Conservation (phyloP, 2,888 invertebrate genomes). For the Stenodera caucasica region DNA sequence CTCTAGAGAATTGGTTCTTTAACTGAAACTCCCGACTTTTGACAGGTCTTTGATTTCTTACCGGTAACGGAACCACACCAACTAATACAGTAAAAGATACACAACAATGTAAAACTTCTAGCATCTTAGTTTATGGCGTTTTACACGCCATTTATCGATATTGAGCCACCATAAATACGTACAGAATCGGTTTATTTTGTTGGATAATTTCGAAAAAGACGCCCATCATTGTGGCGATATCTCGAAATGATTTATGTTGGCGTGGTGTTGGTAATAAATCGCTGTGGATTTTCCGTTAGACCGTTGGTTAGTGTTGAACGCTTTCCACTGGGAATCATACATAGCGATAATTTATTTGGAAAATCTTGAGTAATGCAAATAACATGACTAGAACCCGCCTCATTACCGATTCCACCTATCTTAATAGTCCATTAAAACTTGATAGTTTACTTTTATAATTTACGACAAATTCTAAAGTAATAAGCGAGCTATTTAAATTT, state of each 20-base stretch:
- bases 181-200: too few relatives aligned
- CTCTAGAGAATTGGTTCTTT: constrained; percentile 30
- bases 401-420: neutral
- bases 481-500: too few relatives aligned
- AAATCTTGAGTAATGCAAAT: constrained; percentile 11
- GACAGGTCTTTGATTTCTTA: constrained; percentile 46
- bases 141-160: constrained; percentile 41
- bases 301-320: constrained; percentile 34
- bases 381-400: neutral
- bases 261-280: constrained; percentile 47
- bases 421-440: neutral
- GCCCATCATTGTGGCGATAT: constrained; percentile 47
- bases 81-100: constrained; percentile 23
- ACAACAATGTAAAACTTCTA: constrained; percentile 22
- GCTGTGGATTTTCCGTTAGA: constrained; percentile 37
- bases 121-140: constrained; percentile 42
- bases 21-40: constrained; percentile 37
- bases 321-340: constrained; percentile 29
- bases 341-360: constrained; percentile 31
- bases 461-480: too few relatives aligned
- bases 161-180: neutral
- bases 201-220: constrained; percentile 13
- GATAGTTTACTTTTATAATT: neutral
- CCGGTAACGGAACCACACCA: constrained; percentile 38
- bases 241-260: constrained; percentile 52